Evolutionary conservation across 2,797 vertebrate genomes (phyloP).

Genomic region (Poeciliopsis infans): DNA sequence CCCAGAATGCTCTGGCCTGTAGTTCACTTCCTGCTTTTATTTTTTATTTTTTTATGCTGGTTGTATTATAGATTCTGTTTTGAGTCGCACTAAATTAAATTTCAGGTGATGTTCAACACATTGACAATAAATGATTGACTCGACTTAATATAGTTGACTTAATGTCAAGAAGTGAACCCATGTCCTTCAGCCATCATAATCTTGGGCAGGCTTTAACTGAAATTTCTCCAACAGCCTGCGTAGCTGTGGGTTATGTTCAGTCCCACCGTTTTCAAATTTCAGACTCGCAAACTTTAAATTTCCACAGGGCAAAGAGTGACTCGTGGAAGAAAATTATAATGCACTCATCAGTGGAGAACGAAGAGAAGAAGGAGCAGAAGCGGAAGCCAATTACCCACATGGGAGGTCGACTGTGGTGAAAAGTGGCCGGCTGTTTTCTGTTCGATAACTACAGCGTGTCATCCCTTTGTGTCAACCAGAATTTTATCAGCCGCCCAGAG

Average conservation of each 20-base stretch:
- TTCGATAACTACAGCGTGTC: conserved; percentile 67
- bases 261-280: conserved; percentile 48
- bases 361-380: conserved; percentile 32
- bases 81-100: background rate
- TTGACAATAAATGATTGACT: background rate
- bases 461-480: conserved; percentile 56
- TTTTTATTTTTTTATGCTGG: background rate
- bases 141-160: background rate
- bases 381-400: conserved; percentile 66
- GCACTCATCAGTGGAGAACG: conserved; percentile 47
- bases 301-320: conserved; percentile 24
- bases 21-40: no score
- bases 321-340: conserved; percentile 27
- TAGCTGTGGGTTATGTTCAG: conserved; percentile 43
- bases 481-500: conserved; percentile 54
- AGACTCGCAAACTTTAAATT: conserved; percentile 67
- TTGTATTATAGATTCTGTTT: background rate
- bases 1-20: no score
- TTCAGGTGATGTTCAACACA: background rate
- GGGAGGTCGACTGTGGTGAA: conserved; percentile 35
- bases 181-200: conserved; percentile 55
- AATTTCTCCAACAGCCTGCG: conserved; percentile 24
- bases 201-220: conserved; percentile 38
- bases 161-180: conserved; percentile 31
- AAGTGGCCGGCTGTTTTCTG: conserved; percentile 54